phyloP scores from a whole-genome alignment of 2,888 invertebrate genomes.

The Synanthedon myopaeformis region DNA sequence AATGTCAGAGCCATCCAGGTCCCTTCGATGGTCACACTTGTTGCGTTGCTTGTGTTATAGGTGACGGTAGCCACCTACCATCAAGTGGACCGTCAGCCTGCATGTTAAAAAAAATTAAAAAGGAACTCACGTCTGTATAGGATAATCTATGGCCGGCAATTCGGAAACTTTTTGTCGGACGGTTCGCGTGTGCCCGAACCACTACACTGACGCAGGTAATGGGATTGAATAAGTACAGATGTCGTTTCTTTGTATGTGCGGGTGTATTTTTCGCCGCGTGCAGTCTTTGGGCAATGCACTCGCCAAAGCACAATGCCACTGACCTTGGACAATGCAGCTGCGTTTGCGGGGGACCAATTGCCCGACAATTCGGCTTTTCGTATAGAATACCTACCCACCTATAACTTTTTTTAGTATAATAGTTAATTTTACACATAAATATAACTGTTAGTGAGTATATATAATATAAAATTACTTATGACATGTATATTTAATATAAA shows the following conservation, averaged over 20 bases:
- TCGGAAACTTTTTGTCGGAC: constrained; percentile 54
- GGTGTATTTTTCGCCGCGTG: constrained; percentile 47
- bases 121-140: no score
- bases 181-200: constrained; percentile 15
- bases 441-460: no score
- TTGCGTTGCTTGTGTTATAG: no score
- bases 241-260: constrained; percentile 16
- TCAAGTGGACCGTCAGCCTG: no score
- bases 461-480: no score
- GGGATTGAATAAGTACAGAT: constrained; percentile 6
- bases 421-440: no score
- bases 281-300: constrained; percentile 64
- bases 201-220: neutral
- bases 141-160: constrained; percentile 38
- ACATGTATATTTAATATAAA: no score
- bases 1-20: no score
- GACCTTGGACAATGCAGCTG: constrained; percentile 63
- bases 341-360: constrained; percentile 26
- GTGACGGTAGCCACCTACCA: no score
- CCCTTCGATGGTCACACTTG: no score
- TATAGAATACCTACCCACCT: neutral
- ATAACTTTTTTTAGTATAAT: neutral
- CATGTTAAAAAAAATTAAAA: no score
- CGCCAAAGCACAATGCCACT: constrained; percentile 49
- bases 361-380: neutral